Evolutionary conservation across 2,113 vertebrate species (phyloP).

Genomic region (Nothoprocta perdicaria): DNA sequence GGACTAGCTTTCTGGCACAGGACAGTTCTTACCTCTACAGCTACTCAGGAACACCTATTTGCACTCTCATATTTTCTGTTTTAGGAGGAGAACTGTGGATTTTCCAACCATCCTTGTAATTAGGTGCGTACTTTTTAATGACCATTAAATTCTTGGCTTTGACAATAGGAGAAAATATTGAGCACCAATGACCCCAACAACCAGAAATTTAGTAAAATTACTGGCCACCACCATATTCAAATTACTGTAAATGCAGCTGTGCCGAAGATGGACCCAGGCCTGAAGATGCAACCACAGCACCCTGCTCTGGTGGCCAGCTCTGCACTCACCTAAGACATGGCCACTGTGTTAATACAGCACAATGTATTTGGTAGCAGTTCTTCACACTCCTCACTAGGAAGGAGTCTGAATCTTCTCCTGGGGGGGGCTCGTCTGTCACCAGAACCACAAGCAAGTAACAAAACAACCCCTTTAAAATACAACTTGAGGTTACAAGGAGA

Average conservation of each 20-base stretch:
- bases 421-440: not conserved
- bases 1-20: not conserved
- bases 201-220: not conserved
- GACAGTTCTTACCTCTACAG: not conserved
- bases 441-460: not conserved
- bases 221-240: not conserved
- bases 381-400: not conserved
- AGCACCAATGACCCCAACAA: not conserved
- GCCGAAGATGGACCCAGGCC: not conserved
- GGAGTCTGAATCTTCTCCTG: not conserved
- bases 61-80: not conserved
- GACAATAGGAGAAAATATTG: not conserved
- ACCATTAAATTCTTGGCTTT: not conserved
- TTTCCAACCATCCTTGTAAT: not conserved
- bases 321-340: accelerated
- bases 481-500: not conserved
- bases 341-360: not conserved
- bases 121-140: not conserved
- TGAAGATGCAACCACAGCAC: not conserved
- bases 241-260: not conserved
- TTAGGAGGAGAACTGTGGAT: not conserved
- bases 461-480: not conserved
- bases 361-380: not conserved
- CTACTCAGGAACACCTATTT: not conserved
- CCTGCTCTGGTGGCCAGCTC: not conserved